phyloP scores from a whole-genome alignment of 2,113 vertebrate genomes.

The Chinchilla lanigera region DNA sequence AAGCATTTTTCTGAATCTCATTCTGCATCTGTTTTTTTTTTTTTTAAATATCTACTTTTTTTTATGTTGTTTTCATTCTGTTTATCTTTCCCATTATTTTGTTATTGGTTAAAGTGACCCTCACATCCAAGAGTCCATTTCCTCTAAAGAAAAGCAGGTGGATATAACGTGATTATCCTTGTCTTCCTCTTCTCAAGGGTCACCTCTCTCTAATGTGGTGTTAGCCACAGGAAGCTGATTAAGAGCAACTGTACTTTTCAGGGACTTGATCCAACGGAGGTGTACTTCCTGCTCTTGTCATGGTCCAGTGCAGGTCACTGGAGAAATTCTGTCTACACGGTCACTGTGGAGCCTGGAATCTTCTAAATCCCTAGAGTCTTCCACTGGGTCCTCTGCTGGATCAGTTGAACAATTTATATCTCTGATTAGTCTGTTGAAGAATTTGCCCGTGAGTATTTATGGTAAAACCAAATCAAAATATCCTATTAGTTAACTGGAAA shows the following conservation, averaged over 20 bases:
- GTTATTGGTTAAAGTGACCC: not conserved
- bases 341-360: not conserved
- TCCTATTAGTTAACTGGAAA: not conserved
- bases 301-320: not conserved
- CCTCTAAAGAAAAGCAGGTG: not conserved
- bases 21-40: not conserved
- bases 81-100: not conserved
- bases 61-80: not conserved
- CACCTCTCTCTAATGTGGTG: not conserved
- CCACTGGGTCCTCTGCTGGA: not conserved
- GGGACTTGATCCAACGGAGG: not conserved
- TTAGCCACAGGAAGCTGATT: not conserved
- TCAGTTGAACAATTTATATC: not conserved
- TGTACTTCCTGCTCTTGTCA: not conserved
- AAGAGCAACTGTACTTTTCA: not conserved
- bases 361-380: not conserved
- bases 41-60: not conserved
- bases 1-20: not conserved
- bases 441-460: not conserved
- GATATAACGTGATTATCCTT: not conserved
- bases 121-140: not conserved
- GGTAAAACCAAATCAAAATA: not conserved
- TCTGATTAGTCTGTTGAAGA: not conserved
- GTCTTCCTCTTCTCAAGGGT: not conserved
- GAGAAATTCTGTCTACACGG: not conserved